A percentile compares a stretch with the other conserved stretches of the same genome.
These are phyloP conservation scores for Microtus pennsylvanicus DNA, from an alignment of 2,113 vertebrate genomes.

Conservation along the genomic window DNA sequence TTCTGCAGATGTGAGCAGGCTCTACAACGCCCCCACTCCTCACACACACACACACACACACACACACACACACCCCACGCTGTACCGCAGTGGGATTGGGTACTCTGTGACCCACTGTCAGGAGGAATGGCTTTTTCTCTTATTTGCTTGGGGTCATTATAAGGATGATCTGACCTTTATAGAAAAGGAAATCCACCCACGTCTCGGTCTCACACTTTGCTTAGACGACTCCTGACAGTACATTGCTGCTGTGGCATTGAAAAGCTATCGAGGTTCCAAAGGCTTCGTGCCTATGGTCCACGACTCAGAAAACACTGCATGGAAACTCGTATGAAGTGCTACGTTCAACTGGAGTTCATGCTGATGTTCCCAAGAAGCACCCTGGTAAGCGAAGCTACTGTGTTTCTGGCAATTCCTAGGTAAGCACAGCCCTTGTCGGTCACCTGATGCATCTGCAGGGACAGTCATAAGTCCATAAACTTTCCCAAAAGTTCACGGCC, in stretches of 20 bases:
- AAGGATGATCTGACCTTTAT: neutral
- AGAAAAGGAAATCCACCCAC: neutral
- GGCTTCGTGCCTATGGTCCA: neutral
- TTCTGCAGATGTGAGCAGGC: neutral
- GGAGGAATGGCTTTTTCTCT: neutral
- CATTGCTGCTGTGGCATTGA: neutral
- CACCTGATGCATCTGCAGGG: neutral
- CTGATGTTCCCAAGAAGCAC: conserved; percentile 14
- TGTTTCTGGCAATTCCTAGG: neutral
- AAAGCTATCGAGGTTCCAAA: neutral
- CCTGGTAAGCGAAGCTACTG: neutral
- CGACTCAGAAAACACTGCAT: neutral
- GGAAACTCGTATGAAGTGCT: neutral
- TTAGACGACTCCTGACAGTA: neutral
- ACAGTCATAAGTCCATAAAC: neutral
- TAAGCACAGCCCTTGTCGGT: neutral
- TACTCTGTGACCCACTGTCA: no score
- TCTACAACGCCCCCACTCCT: no score
- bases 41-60: accelerated
- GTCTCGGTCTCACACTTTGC: neutral
- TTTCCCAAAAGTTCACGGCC: neutral
- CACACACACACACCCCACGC: neutral
- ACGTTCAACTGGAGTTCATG: neutral
- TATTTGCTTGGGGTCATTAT: neutral
- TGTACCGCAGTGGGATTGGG: accelerated